Evolutionary conservation across 2,113 vertebrate species (phyloP).

Genomic region (Lipotes vexillifer): DNA sequence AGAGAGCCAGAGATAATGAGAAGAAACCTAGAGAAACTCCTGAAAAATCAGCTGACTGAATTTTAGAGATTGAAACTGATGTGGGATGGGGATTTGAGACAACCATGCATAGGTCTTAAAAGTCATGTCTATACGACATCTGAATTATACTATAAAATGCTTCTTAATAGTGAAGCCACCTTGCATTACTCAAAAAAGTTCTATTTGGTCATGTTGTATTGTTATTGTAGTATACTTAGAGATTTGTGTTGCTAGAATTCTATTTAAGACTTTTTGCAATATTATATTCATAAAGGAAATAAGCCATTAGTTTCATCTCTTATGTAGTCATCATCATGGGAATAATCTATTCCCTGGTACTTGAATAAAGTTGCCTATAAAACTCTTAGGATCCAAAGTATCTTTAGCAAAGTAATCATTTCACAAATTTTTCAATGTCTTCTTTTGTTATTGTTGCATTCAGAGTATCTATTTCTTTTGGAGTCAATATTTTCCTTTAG

Average conservation of each 20-base stretch:
- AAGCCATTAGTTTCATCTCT: not conserved
- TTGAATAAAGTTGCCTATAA: not conserved
- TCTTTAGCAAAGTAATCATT: slow-evolving; percentile 9
- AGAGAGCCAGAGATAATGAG: not conserved
- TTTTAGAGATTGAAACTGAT: not conserved
- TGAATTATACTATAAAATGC: not conserved
- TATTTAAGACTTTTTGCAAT: not conserved
- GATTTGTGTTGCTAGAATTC: not conserved
- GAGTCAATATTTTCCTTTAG: not conserved
- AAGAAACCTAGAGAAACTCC: not conserved
- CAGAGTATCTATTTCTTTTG: not conserved
- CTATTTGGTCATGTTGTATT: not conserved
- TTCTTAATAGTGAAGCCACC: not conserved
- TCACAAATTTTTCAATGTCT: not conserved
- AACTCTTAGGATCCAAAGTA: not conserved
- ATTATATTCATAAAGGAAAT: not conserved
- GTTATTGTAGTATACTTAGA: not conserved
- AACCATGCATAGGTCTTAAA: not conserved
- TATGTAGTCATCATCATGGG: not conserved
- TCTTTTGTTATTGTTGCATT: not conserved
- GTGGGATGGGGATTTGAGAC: not conserved
- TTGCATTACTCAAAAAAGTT: not conserved
- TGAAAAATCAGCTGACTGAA: not conserved
- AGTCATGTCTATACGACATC: not conserved
- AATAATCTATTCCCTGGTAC: not conserved